Percentiles rank a stretch among this genome's conserved stretches.
Conservation (phyloP, 92 coral and sea anemone species). For the Muricea muricata region DNA sequence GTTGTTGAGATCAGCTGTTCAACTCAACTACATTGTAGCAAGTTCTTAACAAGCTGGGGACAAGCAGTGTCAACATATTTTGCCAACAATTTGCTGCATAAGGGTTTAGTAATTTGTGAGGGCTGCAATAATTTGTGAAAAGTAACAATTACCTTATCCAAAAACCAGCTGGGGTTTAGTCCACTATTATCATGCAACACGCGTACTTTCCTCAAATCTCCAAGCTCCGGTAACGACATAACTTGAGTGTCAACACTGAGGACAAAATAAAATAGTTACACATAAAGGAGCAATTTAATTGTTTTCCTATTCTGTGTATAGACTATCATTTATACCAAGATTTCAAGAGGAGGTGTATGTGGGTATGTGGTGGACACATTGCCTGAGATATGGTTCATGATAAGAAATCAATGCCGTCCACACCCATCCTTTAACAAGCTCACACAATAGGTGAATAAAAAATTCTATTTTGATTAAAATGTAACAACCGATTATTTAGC, state of each 20-base stretch:
- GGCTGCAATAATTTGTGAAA: neutral
- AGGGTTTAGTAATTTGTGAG: neutral
- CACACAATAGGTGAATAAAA: too few relatives aligned
- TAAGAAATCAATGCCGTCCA: too few relatives aligned
- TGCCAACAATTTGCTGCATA: neutral
- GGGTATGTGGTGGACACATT: too few relatives aligned
- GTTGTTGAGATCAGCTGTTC: too few relatives aligned
- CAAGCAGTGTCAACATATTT: too few relatives aligned
- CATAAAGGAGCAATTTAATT: neutral
- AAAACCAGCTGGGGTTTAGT: slow-evolving; percentile 90
- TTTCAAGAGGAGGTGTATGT: too few relatives aligned
- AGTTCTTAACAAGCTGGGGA: too few relatives aligned
- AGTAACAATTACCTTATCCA: slow-evolving; percentile 71
- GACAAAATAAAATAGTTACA: neutral
- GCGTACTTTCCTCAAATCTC: slow-evolving; percentile 83
- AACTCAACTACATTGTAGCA: too few relatives aligned
- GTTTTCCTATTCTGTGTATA: neutral
- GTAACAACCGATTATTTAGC: too few relatives aligned
- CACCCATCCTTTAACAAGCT: too few relatives aligned
- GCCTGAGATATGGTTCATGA: too few relatives aligned
- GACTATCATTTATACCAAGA: neutral
- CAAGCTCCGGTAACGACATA: slow-evolving; percentile 89
- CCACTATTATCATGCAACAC: slow-evolving; percentile 96
- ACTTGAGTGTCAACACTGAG: slow-evolving; percentile 75
- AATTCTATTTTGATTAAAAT: too few relatives aligned